Base-by-base conservation (phyloP, 2,888 invertebrate genomes). In the Thera britannica region DNA sequence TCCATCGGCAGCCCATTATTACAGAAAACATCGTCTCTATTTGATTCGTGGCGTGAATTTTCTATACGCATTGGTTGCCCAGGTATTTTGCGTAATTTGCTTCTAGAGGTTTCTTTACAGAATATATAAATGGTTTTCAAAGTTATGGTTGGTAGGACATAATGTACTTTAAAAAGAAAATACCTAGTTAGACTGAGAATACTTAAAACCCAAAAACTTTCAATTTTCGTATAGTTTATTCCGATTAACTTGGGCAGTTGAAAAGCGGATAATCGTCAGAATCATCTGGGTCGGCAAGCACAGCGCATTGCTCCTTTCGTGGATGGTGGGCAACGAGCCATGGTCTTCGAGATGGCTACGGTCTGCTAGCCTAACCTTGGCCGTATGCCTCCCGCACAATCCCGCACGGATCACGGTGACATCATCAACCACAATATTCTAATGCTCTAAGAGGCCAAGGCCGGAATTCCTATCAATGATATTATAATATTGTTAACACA, bases 301-400 rank as follows among this genome's bases (percentile, higher is more conserved):
- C 79, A 74, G 71, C 72, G 76, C 62, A 66, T 81, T 83, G 83
- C 84, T 88, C 85, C 87, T 90, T 89, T 90, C 87, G 85, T 88
- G 83, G 82, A 78, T 79, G 83, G 83, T 78, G 81, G 77, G 74
- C 89, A 90, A 85, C 90, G 90, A 91, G 88, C 87, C 92, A 86
- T 90, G 87, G 76, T 84, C 77, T 81, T 81, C 73, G 83, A 88
- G 87, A 84, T 83, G 80, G 89, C 83, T 85, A 92, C 92, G 92
- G 91, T 93, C 92, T 88, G 88, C 77, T 85, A 87, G 75, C 74
- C 82, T 84, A 89, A 91, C 93, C 93, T 93, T 93, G 92, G 87
- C 83, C 83, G 79, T 73, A 80, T 81, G 84, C 83, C 87, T 90
- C 90, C 90, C 84, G 86, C 79, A 77, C 83, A 75, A 82, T 90